Evolutionary conservation across 2,797 vertebrate genomes (phyloP).

Genomic region (Gymnodraco acuticeps): DNA sequence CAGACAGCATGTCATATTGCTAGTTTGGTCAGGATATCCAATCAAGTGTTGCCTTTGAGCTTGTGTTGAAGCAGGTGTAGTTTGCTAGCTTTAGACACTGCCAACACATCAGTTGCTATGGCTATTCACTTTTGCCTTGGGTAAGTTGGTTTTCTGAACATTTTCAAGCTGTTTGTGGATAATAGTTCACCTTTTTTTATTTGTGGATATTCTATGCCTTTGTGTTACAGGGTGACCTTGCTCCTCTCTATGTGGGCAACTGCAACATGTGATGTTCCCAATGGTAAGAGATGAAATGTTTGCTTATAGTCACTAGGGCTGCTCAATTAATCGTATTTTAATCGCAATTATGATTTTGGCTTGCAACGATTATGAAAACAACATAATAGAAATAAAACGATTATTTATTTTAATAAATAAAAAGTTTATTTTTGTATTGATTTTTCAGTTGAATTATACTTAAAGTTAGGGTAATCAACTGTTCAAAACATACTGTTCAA

Average conservation of each 20-base stretch:
- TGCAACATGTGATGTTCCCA: slow-evolving; percentile 3
- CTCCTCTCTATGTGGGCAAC: slow-evolving; percentile 41
- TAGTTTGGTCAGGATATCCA: background rate
- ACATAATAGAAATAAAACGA: no score
- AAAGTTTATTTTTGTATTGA: no score
- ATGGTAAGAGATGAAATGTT: slow-evolving; percentile 40
- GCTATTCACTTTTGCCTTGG: slow-evolving; percentile 33
- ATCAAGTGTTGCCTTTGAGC: background rate
- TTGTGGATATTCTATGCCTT: background rate
- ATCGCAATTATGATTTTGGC: no score
- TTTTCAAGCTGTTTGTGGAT: fast-evolving
- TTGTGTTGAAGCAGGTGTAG: slow-evolving; percentile 59
- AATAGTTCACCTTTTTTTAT: background rate
- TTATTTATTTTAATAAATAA: no score
- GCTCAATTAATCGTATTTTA: no score
- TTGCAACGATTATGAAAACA: no score
- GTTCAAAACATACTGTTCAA: no score
- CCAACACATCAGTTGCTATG: slow-evolving; percentile 60
- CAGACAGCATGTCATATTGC: fast-evolving
- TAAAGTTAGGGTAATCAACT: no score
- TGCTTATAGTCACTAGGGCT: background rate
- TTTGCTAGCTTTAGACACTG: slow-evolving; percentile 71
- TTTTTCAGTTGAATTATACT: no score
- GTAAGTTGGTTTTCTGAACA: slow-evolving; percentile 21
- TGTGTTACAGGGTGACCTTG: slow-evolving; percentile 49